Conservation (phyloP, 2,113 vertebrate species). For the Melanostigma gelatinosum region DNA sequence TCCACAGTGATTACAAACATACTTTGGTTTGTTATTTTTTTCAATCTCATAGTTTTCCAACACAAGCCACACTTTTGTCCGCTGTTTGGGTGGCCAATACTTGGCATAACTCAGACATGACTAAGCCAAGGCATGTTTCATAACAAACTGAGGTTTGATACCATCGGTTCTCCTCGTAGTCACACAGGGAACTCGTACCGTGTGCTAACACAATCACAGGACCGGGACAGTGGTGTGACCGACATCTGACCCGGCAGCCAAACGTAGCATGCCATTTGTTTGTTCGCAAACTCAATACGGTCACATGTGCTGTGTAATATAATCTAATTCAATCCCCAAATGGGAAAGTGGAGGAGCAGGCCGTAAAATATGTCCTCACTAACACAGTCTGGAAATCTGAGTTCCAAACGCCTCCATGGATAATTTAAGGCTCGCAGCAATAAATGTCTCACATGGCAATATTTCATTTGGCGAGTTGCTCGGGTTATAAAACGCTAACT, state of each 20-base stretch:
- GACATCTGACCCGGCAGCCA: slow-evolving; percentile 49
- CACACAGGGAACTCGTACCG: slow-evolving; percentile 15
- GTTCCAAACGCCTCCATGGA: slow-evolving; percentile 65
- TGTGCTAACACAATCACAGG: slow-evolving; percentile 39
- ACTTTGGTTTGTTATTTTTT: slow-evolving; percentile 13
- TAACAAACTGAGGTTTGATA: slow-evolving; percentile 34
- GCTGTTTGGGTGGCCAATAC: slow-evolving; percentile 47
- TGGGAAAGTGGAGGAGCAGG: slow-evolving; percentile 37
- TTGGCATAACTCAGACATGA: slow-evolving; percentile 36
- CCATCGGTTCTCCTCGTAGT: not conserved
- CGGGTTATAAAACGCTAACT: slow-evolving; percentile 62
- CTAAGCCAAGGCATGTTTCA: slow-evolving; percentile 33
- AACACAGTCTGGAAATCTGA: slow-evolving; percentile 55
- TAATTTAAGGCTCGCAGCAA: slow-evolving; percentile 70
- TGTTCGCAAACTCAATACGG: slow-evolving; percentile 55
- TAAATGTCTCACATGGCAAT: slow-evolving; percentile 67
- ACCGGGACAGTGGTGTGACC: slow-evolving; percentile 23
- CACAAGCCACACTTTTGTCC: slow-evolving; percentile 10
- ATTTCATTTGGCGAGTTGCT: slow-evolving; percentile 66
- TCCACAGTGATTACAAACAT: slow-evolving; percentile 9
- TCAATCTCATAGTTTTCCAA: slow-evolving; percentile 8
- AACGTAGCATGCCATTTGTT: slow-evolving; percentile 62
- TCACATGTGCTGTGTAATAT: slow-evolving; percentile 45
- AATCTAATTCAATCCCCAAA: slow-evolving; percentile 49
- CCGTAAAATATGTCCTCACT: slow-evolving; percentile 60